phyloP scores from a whole-genome alignment of 1,140 invertebrate genomes.

The Elymnias hypermnestra region DNA sequence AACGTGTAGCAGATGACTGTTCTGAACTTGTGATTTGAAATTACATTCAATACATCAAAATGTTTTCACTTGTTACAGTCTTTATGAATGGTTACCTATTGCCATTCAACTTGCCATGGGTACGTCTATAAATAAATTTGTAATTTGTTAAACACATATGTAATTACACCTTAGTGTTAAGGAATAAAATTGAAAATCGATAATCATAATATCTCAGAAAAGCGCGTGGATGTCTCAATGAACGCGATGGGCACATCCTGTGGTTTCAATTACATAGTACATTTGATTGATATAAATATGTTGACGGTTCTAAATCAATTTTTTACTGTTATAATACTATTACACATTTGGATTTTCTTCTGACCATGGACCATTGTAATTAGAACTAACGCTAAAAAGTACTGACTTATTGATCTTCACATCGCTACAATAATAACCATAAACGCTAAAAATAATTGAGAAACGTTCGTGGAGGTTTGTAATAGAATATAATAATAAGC shows the following conservation, averaged over 20 bases:
- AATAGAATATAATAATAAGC: too few relatives aligned
- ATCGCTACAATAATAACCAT: too few relatives aligned
- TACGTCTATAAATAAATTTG: constrained; percentile 8
- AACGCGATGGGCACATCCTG: constrained; percentile 56
- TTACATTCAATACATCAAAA: constrained; percentile 1
- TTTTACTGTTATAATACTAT: too few relatives aligned
- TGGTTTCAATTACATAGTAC: constrained; percentile 58
- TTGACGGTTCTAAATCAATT: constrained; percentile 19
- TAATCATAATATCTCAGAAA: constrained; percentile 14
- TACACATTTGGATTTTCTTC: too few relatives aligned
- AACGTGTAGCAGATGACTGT: too few relatives aligned
- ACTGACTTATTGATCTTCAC: too few relatives aligned
- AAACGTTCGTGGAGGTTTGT: too few relatives aligned
- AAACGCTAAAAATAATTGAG: too few relatives aligned
- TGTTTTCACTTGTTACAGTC: not conserved
- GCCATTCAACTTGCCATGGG: constrained; percentile 3
- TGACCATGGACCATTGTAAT: too few relatives aligned
- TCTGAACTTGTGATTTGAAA: too few relatives aligned
- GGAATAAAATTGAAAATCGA: constrained; percentile 17
- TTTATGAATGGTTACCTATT: constrained; percentile 5
- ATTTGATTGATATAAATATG: constrained; percentile 50
- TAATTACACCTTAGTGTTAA: constrained; percentile 10
- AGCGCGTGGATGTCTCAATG: constrained; percentile 34
- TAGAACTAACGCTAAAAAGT: too few relatives aligned
- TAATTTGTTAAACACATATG: not conserved